Base-by-base conservation (phyloP, 2,113 vertebrate genomes). In the Cyprinus carpio region DNA sequence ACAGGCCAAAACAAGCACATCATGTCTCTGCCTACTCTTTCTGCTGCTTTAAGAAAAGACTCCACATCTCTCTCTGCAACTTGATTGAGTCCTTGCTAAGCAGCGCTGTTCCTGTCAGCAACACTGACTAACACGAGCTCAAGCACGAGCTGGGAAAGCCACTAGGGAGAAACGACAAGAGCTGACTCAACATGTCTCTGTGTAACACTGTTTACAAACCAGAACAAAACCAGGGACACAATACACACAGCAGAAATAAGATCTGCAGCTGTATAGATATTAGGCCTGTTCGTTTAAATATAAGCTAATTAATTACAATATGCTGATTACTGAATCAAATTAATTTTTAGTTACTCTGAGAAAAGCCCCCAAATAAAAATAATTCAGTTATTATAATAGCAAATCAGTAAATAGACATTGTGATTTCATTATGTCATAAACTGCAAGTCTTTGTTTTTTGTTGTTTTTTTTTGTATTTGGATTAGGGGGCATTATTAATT, bases 101-200 rank as follows among this genome's bases (percentile, higher is more conserved):
- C 31, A 11, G 51, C 27, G 84, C 84, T 86, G 87, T 86, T 76
- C 75, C 87, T 88, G 87, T 91, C 90, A 88, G 87, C 27, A 75
- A 58, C 25, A n/a, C 83, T 91, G 90, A 91, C 86, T 82, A 89
- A 92, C 85, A 87, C 51, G 56, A 88, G 29, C 71, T 15, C 49
- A 15, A 82, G 25, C 40, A 20, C 8, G 58, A 80, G 60, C 65
- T 34, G 84, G 15, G 87, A 46, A 34, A 90, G 85, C 82, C 87
- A 67, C 88, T 40, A 18, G 62, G 64, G 88, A 86, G 75, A 75
- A 40, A 79, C 12, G 54, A 40, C 87, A 43, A 86, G n/a, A 87
- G 93, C 92, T 92, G 91, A 93, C 84, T 90, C 89, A 67, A 81
- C 91, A 87, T 23, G 56, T 82, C 34, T 2, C 77, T 2, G 80